Percentiles rank a stretch among this genome's conserved stretches.
These are phyloP conservation scores for Pristionchus pacificus DNA, from an alignment of 1,140 invertebrate genomes.

Conservation along the genomic window DNA sequence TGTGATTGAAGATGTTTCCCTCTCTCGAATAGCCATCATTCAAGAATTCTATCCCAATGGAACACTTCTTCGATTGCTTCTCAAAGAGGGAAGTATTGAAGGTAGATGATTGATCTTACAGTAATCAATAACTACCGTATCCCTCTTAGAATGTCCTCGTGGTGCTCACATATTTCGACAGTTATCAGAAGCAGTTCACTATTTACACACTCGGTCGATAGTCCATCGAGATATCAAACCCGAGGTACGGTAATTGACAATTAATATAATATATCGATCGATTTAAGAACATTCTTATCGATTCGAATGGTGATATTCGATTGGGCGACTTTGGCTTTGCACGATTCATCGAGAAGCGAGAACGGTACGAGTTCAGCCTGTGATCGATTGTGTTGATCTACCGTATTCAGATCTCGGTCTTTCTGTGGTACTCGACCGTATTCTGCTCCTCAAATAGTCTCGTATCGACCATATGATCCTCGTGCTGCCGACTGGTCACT, in stretches of 20 bases:
- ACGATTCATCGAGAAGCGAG: conserved; percentile 15
- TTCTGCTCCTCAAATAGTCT: conserved; percentile 15
- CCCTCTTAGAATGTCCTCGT: conserved; percentile 15
- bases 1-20: neutral
- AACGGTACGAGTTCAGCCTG: conserved; percentile 2
- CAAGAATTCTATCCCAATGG: conserved; percentile 20
- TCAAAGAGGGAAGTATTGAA: conserved; percentile 12
- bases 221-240: conserved; percentile 32
- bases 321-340: conserved; percentile 35
- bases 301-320: conserved; percentile 28
- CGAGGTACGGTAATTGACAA: neutral
- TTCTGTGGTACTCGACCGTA: conserved; percentile 32
- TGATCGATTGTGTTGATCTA: neutral
- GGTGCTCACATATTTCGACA: conserved; percentile 27
- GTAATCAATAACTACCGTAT: neutral
- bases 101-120: neutral
- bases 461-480: conserved; percentile 25
- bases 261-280: neutral
- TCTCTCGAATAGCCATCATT: neutral
- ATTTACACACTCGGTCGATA: conserved; percentile 23
- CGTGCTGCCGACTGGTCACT: conserved; percentile 29
- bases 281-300: conserved; percentile 30
- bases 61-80: conserved; percentile 18
- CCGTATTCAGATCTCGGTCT: conserved; percentile 9
- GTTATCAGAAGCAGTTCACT: conserved; percentile 31